Evolutionary conservation across 1,140 invertebrate species (phyloP).

Genomic region (Goniozus legneri): DNA sequence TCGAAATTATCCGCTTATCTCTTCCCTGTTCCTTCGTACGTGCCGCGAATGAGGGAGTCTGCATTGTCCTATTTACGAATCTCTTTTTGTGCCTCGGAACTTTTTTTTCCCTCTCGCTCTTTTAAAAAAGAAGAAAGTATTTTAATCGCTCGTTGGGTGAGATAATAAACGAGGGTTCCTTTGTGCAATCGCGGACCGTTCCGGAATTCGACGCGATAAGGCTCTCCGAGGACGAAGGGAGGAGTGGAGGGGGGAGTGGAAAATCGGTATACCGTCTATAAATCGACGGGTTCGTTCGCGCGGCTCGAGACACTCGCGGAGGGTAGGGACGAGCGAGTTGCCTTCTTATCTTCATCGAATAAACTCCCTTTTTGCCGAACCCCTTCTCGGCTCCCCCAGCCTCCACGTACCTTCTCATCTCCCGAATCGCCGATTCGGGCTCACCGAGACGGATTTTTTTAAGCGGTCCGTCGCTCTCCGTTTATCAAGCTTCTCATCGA

Average conservation of each 20-base stretch:
- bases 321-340: not conserved
- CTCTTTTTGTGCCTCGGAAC: not conserved
- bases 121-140: not conserved
- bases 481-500: constrained; percentile 21
- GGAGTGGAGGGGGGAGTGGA: too few relatives aligned
- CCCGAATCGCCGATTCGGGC: not conserved
- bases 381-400: too few relatives aligned
- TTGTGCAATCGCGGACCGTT: too few relatives aligned
- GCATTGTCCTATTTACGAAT: not conserved
- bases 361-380: too few relatives aligned
- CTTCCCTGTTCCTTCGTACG: not conserved
- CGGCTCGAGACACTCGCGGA: too few relatives aligned
- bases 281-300: too few relatives aligned
- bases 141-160: too few relatives aligned
- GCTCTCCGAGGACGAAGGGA: too few relatives aligned
- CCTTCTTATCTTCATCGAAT: constrained; percentile 12
- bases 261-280: too few relatives aligned
- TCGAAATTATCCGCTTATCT: too few relatives aligned
- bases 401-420: not conserved
- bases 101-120: not conserved
- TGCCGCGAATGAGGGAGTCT: not conserved
- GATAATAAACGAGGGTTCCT: too few relatives aligned
- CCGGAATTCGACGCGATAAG: too few relatives aligned
- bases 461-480: constrained; percentile 19
- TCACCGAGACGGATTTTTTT: constrained; percentile 16